These are phyloP conservation scores for Lepidurus arcticus DNA, from an alignment of 1,140 invertebrate species.

Conservation along the genomic window DNA sequence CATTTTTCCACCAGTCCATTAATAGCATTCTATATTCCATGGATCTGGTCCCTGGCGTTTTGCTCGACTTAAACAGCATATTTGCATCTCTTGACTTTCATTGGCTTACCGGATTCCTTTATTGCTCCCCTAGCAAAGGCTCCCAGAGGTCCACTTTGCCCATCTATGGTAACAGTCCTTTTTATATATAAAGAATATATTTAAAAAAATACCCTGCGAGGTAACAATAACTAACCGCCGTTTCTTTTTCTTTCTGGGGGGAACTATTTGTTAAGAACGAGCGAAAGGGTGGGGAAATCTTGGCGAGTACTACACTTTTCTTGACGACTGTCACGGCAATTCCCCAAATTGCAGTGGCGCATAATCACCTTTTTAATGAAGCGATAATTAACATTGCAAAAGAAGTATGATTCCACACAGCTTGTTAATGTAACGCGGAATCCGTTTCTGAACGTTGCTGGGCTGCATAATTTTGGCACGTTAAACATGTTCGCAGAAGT, in stretches of 20 bases:
- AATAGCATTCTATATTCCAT: background rate
- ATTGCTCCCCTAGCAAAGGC: background rate
- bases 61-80: background rate
- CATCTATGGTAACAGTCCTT: background rate
- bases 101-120: background rate
- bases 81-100: slow-evolving; percentile 15
- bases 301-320: background rate
- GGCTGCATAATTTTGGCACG: no score
- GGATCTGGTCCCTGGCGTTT: background rate
- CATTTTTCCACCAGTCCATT: no score
- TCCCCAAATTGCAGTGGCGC: background rate
- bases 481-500: no score
- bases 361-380: background rate
- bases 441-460: no score
- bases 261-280: no score
- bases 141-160: background rate
- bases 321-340: background rate
- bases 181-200: background rate
- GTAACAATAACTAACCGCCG: background rate
- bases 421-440: no score
- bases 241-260: background rate
- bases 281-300: no score
- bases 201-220: background rate
- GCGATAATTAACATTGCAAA: background rate
- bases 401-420: no score